Evolutionary conservation across 2,888 invertebrate genomes (phyloP), one percentile per base, ranked within the genome.

Genomic region (Lochmaea crataegi): DNA sequence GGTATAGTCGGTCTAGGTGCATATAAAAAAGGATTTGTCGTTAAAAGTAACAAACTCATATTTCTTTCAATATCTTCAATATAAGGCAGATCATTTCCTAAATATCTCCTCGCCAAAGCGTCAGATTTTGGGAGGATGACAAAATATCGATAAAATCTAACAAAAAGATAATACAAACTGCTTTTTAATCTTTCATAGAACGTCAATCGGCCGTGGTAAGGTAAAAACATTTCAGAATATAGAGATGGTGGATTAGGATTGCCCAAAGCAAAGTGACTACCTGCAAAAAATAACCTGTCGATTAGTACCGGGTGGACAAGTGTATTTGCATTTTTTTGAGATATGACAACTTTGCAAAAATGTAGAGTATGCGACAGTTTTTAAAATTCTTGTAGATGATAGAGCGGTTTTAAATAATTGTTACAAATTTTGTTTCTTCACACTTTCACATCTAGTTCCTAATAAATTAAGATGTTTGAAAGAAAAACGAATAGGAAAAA

Each of bases 171-270:
- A 71, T 82, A 84, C 3, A 80, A 68, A 4, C 79, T 79, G 68
- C 82, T 83, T 68, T 78, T 78, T 4, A 83, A 66, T 64, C 84
- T 76, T 75, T 87, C 85, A 48, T 87, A 88, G 51, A 87, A 82
- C 16, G 84, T 88, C 73, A 89, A 78, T 5, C 75, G 70, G 51
- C 82, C 81, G 48, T 82, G 75, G 61, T 81, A 81, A 22, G 78
- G 79, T 32, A 84, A 70, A 69, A 82, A 78, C 77, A 82, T 79
- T 67, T 84, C 84, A 0, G 83, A 82, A 68, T 82, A 80, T n/a
- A 83, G 32, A 7, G 81, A 76, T 5, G 83, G 80, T 32, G 80
- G 81, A 65, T 79, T 75, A 1, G 79, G 82, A 73, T 83, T 82
- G 11, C 83, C 83, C 53, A 80, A 75, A 1, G 80, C 79, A 60